phyloP scores from a whole-genome alignment of 2,888 invertebrate species.

The Drosophila mimica region DNA sequence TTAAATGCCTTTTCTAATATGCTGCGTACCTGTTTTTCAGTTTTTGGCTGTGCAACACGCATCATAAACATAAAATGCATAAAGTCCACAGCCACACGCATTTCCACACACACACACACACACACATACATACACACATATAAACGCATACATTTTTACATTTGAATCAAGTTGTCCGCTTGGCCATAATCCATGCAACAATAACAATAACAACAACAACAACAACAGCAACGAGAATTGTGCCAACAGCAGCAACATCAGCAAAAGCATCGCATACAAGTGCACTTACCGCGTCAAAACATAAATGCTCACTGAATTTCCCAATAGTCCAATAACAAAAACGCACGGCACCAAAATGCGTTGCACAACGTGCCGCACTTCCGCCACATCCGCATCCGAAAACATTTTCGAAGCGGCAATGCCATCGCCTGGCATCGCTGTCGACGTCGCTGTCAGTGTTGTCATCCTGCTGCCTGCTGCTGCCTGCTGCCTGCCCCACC shows the following conservation, averaged over 20 bases:
- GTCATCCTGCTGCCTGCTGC: constrained; percentile 30
- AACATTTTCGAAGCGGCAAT: constrained; percentile 70
- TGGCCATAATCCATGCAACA: constrained; percentile 63
- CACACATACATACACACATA: constrained; percentile 6
- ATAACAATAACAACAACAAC: constrained; percentile 35
- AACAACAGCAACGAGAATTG: constrained; percentile 8
- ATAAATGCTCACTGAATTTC: constrained; percentile 87
- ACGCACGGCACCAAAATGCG: constrained; percentile 88
- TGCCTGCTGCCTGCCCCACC: constrained; percentile 4
- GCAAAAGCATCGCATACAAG: constrained; percentile 52
- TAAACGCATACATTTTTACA: constrained; percentile 12
- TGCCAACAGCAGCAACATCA: constrained; percentile 22
- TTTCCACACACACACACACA: neutral
- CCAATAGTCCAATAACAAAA: constrained; percentile 89
- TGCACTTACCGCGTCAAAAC: constrained; percentile 86
- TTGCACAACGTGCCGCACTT: constrained; percentile 86
- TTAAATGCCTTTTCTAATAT: constrained; percentile 74
- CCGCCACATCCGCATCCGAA: constrained; percentile 82
- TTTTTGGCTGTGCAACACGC: constrained; percentile 49
- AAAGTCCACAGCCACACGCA: constrained; percentile 45
- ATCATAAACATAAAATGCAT: constrained; percentile 65
- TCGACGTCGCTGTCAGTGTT: constrained; percentile 34
- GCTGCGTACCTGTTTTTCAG: constrained; percentile 70
- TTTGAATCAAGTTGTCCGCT: constrained; percentile 53
- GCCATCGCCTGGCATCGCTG: constrained; percentile 45